Conservation (phyloP, 2,888 invertebrate genomes). For the Drosophila helvetica region DNA sequence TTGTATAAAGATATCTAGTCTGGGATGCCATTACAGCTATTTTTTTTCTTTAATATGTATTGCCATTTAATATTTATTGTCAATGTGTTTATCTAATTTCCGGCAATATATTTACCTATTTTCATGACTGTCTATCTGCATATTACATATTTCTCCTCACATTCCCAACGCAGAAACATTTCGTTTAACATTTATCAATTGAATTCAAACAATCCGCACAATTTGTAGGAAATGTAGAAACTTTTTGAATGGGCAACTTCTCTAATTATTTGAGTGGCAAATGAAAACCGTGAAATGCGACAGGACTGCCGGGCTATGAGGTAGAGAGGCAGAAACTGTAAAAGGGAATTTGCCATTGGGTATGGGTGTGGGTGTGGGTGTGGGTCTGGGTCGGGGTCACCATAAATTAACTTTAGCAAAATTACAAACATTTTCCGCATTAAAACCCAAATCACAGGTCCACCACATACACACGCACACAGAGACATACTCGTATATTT, state of each 20-base stretch:
- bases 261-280: conserved; percentile 50
- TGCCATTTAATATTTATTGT: conserved; percentile 40
- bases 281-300: conserved; percentile 34
- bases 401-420: conserved; percentile 77
- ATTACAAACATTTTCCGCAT: conserved; percentile 67
- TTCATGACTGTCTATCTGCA: conserved; percentile 20
- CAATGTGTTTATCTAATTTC: conserved; percentile 48
- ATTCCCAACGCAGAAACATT: conserved; percentile 17
- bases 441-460: conserved; percentile 75
- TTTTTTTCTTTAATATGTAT: background rate
- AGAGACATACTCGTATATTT: background rate
- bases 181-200: conserved; percentile 22
- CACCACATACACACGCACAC: conserved; percentile 11
- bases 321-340: conserved; percentile 11
- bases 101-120: conserved; percentile 38
- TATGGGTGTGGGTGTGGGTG: conserved; percentile 20
- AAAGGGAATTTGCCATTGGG: conserved; percentile 4
- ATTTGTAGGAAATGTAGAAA: conserved; percentile 41
- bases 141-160: conserved; percentile 17
- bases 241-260: conserved; percentile 39
- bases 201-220: conserved; percentile 43
- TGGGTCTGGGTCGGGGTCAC: conserved; percentile 44
- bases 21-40: conserved; percentile 15
- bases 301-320: conserved; percentile 1
- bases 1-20: conserved; percentile 16